Percentiles rank a stretch among this genome's conserved stretches.
phyloP scores from a whole-genome alignment of 2,797 vertebrate genomes.

The Coendou prehensilis region DNA sequence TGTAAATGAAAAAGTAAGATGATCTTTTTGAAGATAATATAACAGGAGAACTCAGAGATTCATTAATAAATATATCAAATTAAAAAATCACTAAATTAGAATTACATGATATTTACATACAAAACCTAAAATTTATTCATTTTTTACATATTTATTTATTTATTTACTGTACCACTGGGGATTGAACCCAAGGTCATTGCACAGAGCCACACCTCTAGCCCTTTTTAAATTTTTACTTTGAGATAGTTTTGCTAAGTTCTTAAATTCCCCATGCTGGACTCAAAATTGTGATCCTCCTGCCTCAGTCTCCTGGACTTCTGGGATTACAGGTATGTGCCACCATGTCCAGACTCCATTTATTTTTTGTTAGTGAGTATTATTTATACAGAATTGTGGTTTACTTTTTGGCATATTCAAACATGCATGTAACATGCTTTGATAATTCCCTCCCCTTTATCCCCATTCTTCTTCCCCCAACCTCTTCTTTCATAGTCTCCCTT shows the following conservation, averaged over 20 bases:
- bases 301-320: neutral
- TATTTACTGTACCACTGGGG: neutral
- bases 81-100: slow-evolving; percentile 6
- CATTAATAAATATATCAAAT: neutral
- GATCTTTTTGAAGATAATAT: neutral
- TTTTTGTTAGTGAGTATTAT: neutral
- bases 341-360: neutral
- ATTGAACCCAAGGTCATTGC: neutral
- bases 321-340: neutral
- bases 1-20: neutral
- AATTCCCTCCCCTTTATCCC: neutral
- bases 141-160: neutral
- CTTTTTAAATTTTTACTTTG: neutral
- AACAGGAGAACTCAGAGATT: neutral
- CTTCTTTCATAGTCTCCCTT: neutral
- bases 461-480: neutral
- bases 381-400: neutral
- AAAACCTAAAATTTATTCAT: neutral
- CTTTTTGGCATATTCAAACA: no score
- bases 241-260: neutral
- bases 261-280: neutral
- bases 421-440: neutral
- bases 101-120: neutral
- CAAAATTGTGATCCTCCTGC: neutral
- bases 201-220: neutral